A percentile compares a stretch with the other conserved stretches of the same genome.
Conservation (phyloP, 2,113 vertebrate species). For the Archilochus colubris region DNA sequence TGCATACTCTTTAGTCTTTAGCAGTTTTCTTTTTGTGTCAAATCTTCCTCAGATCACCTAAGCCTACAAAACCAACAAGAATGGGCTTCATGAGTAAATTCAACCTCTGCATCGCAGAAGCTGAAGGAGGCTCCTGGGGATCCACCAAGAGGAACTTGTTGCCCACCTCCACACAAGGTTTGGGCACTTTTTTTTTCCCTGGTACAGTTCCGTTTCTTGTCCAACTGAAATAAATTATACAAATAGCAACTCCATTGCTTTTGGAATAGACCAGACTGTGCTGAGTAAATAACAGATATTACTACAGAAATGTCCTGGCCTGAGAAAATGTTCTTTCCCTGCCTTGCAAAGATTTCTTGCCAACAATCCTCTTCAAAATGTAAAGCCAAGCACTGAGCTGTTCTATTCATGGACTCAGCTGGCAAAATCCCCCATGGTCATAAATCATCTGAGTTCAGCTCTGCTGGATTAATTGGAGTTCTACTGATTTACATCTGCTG, state of each 20-base stretch:
- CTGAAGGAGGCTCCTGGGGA: neutral
- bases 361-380: neutral
- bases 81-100: neutral
- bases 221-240: slow-evolving; percentile 5
- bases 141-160: neutral
- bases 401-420: neutral
- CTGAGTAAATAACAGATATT: slow-evolving; percentile 24
- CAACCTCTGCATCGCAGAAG: neutral
- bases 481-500: neutral
- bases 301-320: neutral
- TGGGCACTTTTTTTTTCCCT: neutral
- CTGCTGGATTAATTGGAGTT: neutral
- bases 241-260: neutral
- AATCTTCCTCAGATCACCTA: neutral
- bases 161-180: neutral
- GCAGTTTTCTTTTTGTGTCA: neutral
- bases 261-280: neutral
- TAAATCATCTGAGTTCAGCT: neutral
- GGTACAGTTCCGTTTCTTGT: neutral
- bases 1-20: neutral
- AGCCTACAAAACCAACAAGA: neutral
- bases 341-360: neutral
- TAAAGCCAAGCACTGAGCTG: neutral
- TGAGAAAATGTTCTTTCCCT: neutral
- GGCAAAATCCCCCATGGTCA: neutral